These are phyloP conservation scores for Myripristis jacobus DNA, from an alignment of 2,797 vertebrate species.

Conservation along the genomic window DNA sequence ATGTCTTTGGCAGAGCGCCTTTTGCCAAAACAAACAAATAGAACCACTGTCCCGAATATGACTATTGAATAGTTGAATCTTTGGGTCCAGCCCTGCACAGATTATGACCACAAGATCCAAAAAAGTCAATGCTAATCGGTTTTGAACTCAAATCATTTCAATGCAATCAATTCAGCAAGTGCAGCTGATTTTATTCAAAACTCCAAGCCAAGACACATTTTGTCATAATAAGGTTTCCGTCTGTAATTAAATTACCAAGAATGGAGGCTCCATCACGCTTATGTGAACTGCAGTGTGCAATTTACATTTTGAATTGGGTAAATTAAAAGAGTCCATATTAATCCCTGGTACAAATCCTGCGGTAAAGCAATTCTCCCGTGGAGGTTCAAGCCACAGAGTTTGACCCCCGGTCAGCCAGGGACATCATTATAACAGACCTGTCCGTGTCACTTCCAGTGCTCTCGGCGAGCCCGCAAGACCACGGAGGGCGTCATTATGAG, in stretches of 20 bases:
- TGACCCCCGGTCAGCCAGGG: constrained; percentile 31
- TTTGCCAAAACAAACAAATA: too few species aligned
- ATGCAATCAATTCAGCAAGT: not conserved
- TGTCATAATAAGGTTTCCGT: constrained; percentile 34
- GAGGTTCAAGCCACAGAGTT: constrained; percentile 12
- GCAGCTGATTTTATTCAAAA: constrained; percentile 4
- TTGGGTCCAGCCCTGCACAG: too few species aligned
- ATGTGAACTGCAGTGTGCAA: constrained; percentile 20
- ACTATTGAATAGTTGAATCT: too few species aligned
- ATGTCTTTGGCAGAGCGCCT: too few species aligned
- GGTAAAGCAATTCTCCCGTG: constrained; percentile 3
- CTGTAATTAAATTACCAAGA: constrained; percentile 21
- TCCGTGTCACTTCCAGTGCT: constrained; percentile 30
- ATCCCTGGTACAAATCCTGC: not conserved
- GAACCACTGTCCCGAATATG: too few species aligned
- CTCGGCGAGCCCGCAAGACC: constrained; percentile 25
- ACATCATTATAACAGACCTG: constrained; percentile 29
- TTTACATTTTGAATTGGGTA: constrained; percentile 23
- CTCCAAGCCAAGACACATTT: not conserved
- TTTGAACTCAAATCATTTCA: not conserved
- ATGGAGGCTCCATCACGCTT: constrained; percentile 27
- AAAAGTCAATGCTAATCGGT: not conserved
- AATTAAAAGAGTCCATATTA: constrained; percentile 36
- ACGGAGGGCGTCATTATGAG: constrained; percentile 35
- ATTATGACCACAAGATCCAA: not conserved